These are phyloP conservation scores for Lasioglossum albipes DNA, from an alignment of 1,140 invertebrate species.

Conservation along the genomic window DNA sequence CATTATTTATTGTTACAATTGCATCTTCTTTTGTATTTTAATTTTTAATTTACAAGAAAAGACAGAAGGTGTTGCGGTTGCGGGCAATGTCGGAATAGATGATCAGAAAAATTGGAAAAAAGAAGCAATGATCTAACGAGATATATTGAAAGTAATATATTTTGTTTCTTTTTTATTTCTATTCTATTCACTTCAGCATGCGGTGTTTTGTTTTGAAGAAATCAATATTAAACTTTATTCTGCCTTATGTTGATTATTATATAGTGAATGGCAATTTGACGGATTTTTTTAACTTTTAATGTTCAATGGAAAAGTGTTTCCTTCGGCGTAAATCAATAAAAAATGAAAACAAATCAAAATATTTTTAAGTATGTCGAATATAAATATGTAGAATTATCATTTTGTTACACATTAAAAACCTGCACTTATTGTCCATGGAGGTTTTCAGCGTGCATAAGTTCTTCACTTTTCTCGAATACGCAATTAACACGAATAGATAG, in stretches of 20 bases:
- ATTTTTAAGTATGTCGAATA: constrained; percentile 19
- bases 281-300: not conserved
- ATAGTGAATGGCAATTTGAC: too few species aligned
- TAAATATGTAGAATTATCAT: not conserved
- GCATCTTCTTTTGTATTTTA: constrained; percentile 1
- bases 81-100: too few species aligned
- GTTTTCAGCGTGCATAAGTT: constrained; percentile 34
- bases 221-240: not conserved
- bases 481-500: not conserved
- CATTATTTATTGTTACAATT: constrained; percentile 28
- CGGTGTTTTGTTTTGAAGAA: not conserved
- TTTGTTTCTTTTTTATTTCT: not conserved
- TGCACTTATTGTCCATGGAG: constrained; percentile 12
- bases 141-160: not conserved
- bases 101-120: too few species aligned
- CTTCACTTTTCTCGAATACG: constrained; percentile 21
- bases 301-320: not conserved
- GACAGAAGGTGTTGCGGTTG: not conserved
- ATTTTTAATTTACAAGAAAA: constrained; percentile 14
- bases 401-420: constrained; percentile 19
- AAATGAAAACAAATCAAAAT: constrained; percentile 10
- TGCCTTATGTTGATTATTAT: not conserved
- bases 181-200: not conserved
- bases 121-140: not conserved
- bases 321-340: not conserved